Evolutionary conservation across 2,888 invertebrate genomes (phyloP), one percentile per base, ranked within the genome.

Genomic region (Argynnis bischoffii): DNA sequence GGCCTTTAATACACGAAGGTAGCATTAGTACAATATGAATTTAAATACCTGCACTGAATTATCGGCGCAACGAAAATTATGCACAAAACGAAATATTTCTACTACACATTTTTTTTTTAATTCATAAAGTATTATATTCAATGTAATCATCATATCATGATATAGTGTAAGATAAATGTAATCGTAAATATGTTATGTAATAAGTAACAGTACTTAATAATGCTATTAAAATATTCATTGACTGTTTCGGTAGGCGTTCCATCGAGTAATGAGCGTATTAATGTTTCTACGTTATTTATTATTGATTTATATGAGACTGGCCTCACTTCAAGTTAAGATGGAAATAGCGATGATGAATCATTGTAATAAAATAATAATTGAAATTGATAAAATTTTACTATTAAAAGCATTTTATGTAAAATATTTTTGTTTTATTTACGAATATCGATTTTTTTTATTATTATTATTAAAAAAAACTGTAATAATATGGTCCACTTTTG

Each of bases 231-330:
- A 83, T 87, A 90, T 89, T 83, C 87, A 86, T 83, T 83, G 85
- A 85, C 85, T 85, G 80, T 87, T 89, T 87, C 76, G 84, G 86
- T 78, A 86, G 87, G 85, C 86, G 87, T 84, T 83, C 82, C 87
- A 74, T 81, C 80, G 79, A 82, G 84, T 88, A 88, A 90, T 88
- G 86, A 89, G 86, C 81, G 82, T 85, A 85, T 86, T 86, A 88
- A 80, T 78, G 81, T 79, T 83, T 80, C 76, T 80, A 79, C 82
- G 60, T 64, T 86, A 84, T 80, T 79, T 80, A 79, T 81, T 86
- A 84, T 86, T 89, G 84, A 85, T 85, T 86, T 87, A 89, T 90
- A 69, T 63, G 56, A 50, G 63, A 26, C 47, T 16, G 18, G 63
- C 51, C 31, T 48, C n/a, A 63, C 54, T 48, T 54, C 13, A 55